A percentile compares a stretch with the other conserved stretches of the same genome.
phyloP scores from a whole-genome alignment of 37 sponge, comb jelly and placozoan genomes.

The Haliclona indistincta region DNA sequence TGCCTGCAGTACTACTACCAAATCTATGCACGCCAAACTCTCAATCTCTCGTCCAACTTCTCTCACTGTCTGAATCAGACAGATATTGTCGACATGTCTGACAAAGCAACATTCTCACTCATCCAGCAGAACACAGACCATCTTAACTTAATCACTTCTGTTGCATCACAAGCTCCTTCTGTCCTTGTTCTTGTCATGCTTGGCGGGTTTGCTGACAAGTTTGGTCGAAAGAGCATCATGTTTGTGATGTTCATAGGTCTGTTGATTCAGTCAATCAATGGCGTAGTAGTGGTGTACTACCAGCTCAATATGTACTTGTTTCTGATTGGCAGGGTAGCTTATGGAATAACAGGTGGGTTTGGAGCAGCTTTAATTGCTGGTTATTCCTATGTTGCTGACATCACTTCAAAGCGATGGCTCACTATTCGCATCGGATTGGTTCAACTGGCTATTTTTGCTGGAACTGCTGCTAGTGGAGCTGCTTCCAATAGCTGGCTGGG shows the following conservation, averaged over 20 bases:
- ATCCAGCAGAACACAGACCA: slow-evolving; percentile 13
- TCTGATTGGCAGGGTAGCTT: not conserved
- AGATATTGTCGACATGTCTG: slow-evolving; percentile 5
- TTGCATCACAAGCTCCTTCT: slow-evolving; percentile 4
- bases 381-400: slow-evolving; percentile 49
- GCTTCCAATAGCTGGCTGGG: slow-evolving; percentile 31
- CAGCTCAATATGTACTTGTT: slow-evolving; percentile 8
- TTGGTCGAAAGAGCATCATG: slow-evolving; percentile 35
- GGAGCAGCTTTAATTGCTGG: slow-evolving; percentile 23
- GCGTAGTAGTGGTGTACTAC: slow-evolving; percentile 10
- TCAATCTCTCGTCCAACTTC: slow-evolving; percentile 6
- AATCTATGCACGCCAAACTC: not conserved
- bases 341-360: slow-evolving; percentile 37
- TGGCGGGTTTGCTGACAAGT: slow-evolving; percentile 48
- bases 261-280: not conserved
- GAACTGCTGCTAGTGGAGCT: slow-evolving; percentile 14
- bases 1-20: slow-evolving; percentile 57
- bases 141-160: not conserved
- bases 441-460: no score
- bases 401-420: slow-evolving; percentile 23
- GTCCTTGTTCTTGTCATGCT: slow-evolving; percentile 30
- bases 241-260: slow-evolving; percentile 10
- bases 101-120: slow-evolving; percentile 10
- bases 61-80: slow-evolving; percentile 28
- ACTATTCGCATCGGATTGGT: slow-evolving; percentile 49